Conservation (phyloP, 2,888 invertebrate species). For the Euzophera pinguis region DNA sequence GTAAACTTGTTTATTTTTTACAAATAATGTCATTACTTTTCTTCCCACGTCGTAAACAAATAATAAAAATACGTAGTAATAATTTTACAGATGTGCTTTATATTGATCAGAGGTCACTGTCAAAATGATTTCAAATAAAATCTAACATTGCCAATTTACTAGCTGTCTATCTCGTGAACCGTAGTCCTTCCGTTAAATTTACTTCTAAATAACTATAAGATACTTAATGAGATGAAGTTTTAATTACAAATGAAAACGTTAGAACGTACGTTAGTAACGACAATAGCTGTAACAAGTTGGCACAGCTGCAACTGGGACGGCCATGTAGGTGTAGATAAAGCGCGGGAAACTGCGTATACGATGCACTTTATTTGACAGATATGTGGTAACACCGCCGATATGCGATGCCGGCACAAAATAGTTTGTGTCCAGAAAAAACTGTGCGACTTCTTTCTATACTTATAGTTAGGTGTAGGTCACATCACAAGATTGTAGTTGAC, state of each 20-base stretch:
- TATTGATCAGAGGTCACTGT: too few relatives aligned
- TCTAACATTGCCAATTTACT: too few relatives aligned
- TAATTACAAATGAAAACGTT: conserved; percentile 1
- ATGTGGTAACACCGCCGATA: background rate
- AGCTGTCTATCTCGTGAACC: too few relatives aligned
- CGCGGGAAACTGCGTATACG: background rate
- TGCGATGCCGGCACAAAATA: background rate
- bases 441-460: background rate
- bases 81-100: too few relatives aligned
- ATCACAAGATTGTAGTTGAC: too few relatives aligned
- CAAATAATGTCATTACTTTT: too few relatives aligned
- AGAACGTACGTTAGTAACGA: background rate
- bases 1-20: too few relatives aligned
- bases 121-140: too few relatives aligned
- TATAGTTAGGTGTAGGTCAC: too few relatives aligned
- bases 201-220: background rate
- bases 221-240: background rate
- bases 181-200: background rate
- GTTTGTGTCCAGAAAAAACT: background rate
- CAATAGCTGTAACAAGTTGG: background rate
- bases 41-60: too few relatives aligned
- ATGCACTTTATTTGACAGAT: background rate
- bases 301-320: background rate
- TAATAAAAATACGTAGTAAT: too few relatives aligned
- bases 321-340: conserved; percentile 7